These are phyloP conservation scores for Grapholita molesta DNA, from an alignment of 1,140 invertebrate species.

Conservation along the genomic window DNA sequence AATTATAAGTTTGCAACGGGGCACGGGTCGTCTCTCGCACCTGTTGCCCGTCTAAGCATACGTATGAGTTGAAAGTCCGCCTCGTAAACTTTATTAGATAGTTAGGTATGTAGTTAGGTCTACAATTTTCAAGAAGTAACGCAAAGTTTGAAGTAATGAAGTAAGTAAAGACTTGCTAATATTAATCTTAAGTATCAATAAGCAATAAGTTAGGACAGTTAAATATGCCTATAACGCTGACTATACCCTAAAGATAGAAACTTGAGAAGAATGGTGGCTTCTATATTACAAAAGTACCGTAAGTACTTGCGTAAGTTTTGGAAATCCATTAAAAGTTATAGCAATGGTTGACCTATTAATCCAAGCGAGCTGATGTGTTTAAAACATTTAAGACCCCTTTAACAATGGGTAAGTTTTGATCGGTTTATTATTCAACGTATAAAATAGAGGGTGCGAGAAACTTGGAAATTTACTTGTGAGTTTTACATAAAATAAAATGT, in stretches of 20 bases:
- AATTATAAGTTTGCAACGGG: slow-evolving; percentile 55
- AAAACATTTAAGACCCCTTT: slow-evolving; percentile 12
- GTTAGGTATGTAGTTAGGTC: not conserved
- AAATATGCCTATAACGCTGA: not conserved
- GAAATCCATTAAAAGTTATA: slow-evolving; percentile 8
- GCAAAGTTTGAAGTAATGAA: not conserved
- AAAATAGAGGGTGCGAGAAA: slow-evolving; percentile 3
- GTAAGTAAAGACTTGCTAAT: not conserved
- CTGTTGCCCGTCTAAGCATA: slow-evolving; percentile 68
- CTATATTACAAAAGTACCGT: not conserved
- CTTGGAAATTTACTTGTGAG: slow-evolving; percentile 8
- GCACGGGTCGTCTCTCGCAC: slow-evolving; percentile 57
- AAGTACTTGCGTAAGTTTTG: not conserved
- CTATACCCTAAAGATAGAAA: not conserved
- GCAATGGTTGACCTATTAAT: slow-evolving; percentile 14
- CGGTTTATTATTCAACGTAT: slow-evolving; percentile 15
- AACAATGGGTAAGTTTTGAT: slow-evolving; percentile 14
- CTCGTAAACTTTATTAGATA: slow-evolving; percentile 15
- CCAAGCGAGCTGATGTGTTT: slow-evolving; percentile 13
- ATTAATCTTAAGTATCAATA: not conserved
- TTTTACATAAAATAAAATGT: slow-evolving; percentile 18
- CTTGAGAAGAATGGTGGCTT: not conserved
- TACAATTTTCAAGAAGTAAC: not conserved
- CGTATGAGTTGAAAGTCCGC: slow-evolving; percentile 50
- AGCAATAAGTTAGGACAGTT: not conserved